Conservation (phyloP, 1,140 invertebrate species). For the Macrocentrus cingulum region DNA sequence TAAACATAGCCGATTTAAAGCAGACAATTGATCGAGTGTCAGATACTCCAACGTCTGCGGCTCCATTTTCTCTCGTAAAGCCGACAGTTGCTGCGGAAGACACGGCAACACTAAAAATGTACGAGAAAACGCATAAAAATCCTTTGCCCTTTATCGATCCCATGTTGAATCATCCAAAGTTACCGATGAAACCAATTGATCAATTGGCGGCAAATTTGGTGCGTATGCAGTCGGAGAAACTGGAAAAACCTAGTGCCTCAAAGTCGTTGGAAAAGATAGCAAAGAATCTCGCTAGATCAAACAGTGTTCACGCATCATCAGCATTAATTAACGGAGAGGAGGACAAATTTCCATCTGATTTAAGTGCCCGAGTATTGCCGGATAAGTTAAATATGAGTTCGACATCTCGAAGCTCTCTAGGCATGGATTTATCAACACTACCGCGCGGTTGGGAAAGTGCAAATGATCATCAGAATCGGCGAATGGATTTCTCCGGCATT, state of each 20-base stretch:
- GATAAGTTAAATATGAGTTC: slow-evolving; percentile 29
- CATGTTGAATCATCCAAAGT: slow-evolving; percentile 36
- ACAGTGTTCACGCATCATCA: slow-evolving; percentile 29
- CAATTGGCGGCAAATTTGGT: slow-evolving; percentile 51
- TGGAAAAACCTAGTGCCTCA: slow-evolving; percentile 45
- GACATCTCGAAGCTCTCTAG: slow-evolving; percentile 21
- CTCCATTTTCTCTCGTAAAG: slow-evolving; percentile 25
- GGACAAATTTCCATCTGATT: slow-evolving; percentile 37
- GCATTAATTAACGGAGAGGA: slow-evolving; percentile 38
- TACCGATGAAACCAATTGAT: slow-evolving; percentile 51
- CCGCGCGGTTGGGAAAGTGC: slow-evolving; percentile 44
- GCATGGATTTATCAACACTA: slow-evolving; percentile 51
- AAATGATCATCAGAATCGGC: slow-evolving; percentile 38
- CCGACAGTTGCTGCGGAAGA: slow-evolving; percentile 25
- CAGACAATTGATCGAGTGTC: slow-evolving; percentile 17
- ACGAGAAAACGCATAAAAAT: slow-evolving; percentile 37
- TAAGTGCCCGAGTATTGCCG: slow-evolving; percentile 31
- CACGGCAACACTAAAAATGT: slow-evolving; percentile 10
- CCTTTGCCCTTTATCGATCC: slow-evolving; percentile 33
- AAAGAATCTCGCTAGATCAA: slow-evolving; percentile 50
- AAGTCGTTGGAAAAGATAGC: slow-evolving; percentile 55
- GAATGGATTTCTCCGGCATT: slow-evolving; percentile 53
- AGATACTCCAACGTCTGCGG: slow-evolving; percentile 13
- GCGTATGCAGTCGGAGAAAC: slow-evolving; percentile 49
- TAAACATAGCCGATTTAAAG: slow-evolving; percentile 41